Evolutionary conservation across 2,113 vertebrate species (phyloP).

Genomic region (Myotis yumanensis): DNA sequence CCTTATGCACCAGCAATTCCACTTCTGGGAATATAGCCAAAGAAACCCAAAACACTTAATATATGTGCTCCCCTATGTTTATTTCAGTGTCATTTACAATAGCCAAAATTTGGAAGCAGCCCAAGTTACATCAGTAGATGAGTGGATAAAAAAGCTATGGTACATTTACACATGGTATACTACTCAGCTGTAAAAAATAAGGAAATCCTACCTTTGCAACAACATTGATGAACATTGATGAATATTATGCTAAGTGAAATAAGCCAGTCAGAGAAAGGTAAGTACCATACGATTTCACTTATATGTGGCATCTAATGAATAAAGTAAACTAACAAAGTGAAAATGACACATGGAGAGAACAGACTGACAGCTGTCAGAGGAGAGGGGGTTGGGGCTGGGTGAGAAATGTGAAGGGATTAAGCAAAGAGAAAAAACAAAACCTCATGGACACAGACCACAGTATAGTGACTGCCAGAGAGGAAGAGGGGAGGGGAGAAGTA

Average conservation of each 20-base stretch:
- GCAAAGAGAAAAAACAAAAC: not conserved
- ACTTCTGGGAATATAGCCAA: not conserved
- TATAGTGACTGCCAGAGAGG: not conserved
- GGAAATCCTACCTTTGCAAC: not conserved
- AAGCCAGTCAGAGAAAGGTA: not conserved
- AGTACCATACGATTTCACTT: not conserved
- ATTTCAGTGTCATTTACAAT: not conserved
- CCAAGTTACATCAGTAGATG: not conserved
- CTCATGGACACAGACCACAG: not conserved
- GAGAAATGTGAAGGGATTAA: not conserved
- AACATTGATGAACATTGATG: not conserved
- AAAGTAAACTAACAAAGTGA: not conserved
- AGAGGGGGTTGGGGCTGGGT: not conserved
- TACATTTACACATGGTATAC: not conserved
- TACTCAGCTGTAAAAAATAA: not conserved
- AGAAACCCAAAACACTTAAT: not conserved
- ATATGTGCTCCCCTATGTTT: not conserved
- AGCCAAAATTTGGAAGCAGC: not conserved
- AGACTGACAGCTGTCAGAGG: not conserved
- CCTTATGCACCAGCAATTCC: not conserved
- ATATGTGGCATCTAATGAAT: not conserved
- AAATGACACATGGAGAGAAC: not conserved
- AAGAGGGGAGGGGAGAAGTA: not conserved
- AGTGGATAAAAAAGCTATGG: not conserved
- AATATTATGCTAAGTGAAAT: not conserved